Conservation (phyloP, 2,113 vertebrate genomes). For the Cynoglossus semilaevis region DNA sequence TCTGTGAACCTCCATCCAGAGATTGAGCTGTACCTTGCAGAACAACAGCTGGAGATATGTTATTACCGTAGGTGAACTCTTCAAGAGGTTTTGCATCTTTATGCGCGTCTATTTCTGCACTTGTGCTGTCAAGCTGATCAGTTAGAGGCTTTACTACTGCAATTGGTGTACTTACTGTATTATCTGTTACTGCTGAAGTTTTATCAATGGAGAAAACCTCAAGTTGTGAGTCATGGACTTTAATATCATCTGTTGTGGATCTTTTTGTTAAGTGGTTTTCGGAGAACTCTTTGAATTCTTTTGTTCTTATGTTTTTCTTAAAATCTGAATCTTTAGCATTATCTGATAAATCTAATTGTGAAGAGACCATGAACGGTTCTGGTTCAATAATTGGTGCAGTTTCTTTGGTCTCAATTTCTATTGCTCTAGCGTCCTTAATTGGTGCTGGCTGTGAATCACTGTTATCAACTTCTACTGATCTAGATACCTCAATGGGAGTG, state of each 20-base stretch:
- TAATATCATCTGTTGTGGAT: slow-evolving; percentile 3
- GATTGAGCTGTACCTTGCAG: slow-evolving; percentile 1
- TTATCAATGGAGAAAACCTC: slow-evolving; percentile 4
- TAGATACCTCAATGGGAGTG: neutral
- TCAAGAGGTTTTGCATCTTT: slow-evolving; percentile 7
- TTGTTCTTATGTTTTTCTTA: slow-evolving; percentile 1
- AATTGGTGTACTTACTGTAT: neutral
- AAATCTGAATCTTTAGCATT: slow-evolving; percentile 4
- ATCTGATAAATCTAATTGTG: slow-evolving; percentile 2
- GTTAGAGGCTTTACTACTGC: slow-evolving; percentile 6
- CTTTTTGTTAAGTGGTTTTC: neutral
- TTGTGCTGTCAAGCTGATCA: slow-evolving; percentile 2
- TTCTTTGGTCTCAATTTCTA: slow-evolving; percentile 12
- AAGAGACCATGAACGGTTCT: slow-evolving; percentile 13
- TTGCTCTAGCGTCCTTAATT: neutral
- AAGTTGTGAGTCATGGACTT: neutral
- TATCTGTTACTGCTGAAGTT: slow-evolving; percentile 8
- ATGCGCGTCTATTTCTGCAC: neutral
- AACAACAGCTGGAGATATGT: slow-evolving; percentile 5
- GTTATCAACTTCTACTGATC: slow-evolving; percentile 7
- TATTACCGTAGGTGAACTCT: neutral
- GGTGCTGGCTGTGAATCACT: slow-evolving; percentile 4
- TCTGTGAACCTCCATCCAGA: slow-evolving; percentile 1
- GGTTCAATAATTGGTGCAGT: neutral
- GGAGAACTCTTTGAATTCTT: slow-evolving; percentile 9